Conservation (phyloP, 2,888 invertebrate species). For the Dione vanillae region DNA sequence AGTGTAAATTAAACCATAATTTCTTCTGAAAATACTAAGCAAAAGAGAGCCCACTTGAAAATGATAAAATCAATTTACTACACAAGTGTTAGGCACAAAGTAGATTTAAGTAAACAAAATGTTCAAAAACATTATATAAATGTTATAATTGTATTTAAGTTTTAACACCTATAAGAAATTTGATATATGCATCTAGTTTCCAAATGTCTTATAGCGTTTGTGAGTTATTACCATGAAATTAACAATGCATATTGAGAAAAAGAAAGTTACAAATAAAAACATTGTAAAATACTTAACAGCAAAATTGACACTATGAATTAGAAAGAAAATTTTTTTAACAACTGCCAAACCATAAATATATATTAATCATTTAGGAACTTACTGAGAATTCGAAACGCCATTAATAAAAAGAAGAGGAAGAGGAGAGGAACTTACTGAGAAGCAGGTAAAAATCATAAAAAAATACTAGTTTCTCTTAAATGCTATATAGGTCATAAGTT, state of each 20-base stretch:
- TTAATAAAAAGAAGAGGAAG: too few relatives aligned
- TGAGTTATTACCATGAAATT: background rate
- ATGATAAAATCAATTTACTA: too few relatives aligned
- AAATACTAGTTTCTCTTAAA: background rate
- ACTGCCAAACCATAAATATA: background rate
- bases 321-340: background rate
- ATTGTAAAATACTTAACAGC: background rate
- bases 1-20: too few relatives aligned
- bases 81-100: background rate
- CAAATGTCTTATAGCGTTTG: background rate
- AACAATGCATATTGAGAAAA: too few relatives aligned
- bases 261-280: too few relatives aligned
- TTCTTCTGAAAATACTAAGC: too few relatives aligned
- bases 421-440: background rate
- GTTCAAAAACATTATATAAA: background rate
- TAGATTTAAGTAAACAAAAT: constrained; percentile 3
- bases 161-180: too few relatives aligned
- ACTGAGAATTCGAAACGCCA: too few relatives aligned
- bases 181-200: background rate
- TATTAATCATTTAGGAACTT: background rate
- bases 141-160: too few relatives aligned
- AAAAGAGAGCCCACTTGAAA: too few relatives aligned
- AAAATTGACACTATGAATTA: background rate
- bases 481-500: constrained; percentile 18
- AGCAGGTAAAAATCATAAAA: background rate